Evolutionary conservation across 2,797 vertebrate genomes (phyloP).

Genomic region (Sebastes melanostomus): DNA sequence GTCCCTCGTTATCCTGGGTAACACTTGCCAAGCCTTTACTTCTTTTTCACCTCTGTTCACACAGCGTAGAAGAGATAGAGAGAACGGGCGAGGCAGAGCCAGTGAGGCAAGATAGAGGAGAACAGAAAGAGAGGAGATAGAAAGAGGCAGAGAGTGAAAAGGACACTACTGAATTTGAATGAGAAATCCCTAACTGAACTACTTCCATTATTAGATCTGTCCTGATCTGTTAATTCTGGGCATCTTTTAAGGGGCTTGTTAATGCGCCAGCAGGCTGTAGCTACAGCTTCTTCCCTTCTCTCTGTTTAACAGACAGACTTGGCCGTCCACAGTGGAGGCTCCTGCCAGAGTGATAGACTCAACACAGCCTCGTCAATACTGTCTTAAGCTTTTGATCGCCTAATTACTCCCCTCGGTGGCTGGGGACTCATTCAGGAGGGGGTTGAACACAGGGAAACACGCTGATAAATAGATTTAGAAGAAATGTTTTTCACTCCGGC

Average conservation of each 20-base stretch:
- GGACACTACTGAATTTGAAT: constrained; percentile 52
- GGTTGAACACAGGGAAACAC: constrained; percentile 38
- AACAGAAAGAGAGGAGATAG: constrained; percentile 30
- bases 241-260: constrained; percentile 70
- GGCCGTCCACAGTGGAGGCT: constrained; percentile 47
- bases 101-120: constrained; percentile 22
- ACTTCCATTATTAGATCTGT: constrained; percentile 70
- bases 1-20: constrained; percentile 65
- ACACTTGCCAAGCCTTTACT: constrained; percentile 52
- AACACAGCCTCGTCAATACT: constrained; percentile 71
- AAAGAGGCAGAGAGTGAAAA: constrained; percentile 30
- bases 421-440: constrained; percentile 54
- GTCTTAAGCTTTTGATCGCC: constrained; percentile 71
- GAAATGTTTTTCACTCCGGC: constrained; percentile 40
- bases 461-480: constrained; percentile 56
- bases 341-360: constrained; percentile 73
- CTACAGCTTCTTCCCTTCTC: constrained; percentile 29
- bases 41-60: constrained; percentile 58
- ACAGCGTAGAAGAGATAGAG: constrained; percentile 45
- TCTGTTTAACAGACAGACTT: constrained; percentile 61
- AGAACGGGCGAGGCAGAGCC: constrained; percentile 1
- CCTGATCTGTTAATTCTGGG: constrained; percentile 75
- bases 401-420: constrained; percentile 70
- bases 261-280: constrained; percentile 61
- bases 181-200: constrained; percentile 56